Conservation (phyloP, 2,888 invertebrate genomes). For the Achlya flavicornis region DNA sequence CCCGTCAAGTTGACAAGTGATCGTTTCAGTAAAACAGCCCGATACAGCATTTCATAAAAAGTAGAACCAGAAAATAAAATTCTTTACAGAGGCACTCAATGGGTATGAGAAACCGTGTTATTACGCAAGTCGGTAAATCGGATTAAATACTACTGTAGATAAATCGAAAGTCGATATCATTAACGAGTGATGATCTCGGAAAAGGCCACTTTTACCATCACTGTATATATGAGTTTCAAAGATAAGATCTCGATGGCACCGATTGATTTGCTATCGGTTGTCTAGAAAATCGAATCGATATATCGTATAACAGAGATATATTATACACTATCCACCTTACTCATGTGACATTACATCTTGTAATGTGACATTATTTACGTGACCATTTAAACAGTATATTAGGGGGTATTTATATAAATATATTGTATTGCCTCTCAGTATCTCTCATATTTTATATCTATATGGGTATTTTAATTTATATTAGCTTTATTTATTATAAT, state of each 20-base stretch:
- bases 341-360: no score
- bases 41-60: constrained; percentile 5
- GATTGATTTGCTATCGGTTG: not conserved
- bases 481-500: no score
- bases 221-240: constrained; percentile 1
- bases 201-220: constrained; percentile 13
- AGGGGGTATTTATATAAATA: no score
- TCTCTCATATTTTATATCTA: no score
- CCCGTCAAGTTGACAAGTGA: constrained; percentile 10
- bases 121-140: constrained; percentile 1
- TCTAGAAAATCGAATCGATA: not conserved
- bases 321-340: no score
- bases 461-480: no score
- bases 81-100: not conserved
- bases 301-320: no score
- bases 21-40: constrained; percentile 2
- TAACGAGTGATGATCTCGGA: constrained; percentile 12
- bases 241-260: constrained; percentile 6
- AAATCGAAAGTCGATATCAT: constrained; percentile 5
- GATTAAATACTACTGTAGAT: not conserved
- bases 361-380: no score
- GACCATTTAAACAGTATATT: no score
- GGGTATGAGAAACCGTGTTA: not conserved
- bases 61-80: not conserved
- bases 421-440: no score